These are phyloP conservation scores for Sarcoramphus papa DNA, from an alignment of 2,797 vertebrate genomes.

Conservation along the genomic window DNA sequence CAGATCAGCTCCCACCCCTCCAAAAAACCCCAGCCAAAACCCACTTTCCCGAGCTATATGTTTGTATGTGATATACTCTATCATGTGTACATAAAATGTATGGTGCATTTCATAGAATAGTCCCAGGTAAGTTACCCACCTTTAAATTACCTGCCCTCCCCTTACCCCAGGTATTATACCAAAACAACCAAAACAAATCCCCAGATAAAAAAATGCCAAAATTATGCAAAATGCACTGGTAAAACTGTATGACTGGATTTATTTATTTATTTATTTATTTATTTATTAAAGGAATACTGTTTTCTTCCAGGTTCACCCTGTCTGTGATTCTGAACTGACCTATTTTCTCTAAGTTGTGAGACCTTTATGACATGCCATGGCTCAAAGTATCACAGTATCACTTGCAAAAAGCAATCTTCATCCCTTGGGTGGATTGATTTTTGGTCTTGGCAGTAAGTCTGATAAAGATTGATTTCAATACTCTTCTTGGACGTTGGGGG, in stretches of 20 bases:
- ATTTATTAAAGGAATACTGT: background rate
- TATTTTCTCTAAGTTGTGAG: background rate
- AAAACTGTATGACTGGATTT: background rate
- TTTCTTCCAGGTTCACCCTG: background rate
- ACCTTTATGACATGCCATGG: background rate
- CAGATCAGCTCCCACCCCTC: background rate
- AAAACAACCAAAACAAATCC: background rate
- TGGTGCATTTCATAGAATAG: background rate
- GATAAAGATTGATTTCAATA: background rate
- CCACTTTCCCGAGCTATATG: background rate
- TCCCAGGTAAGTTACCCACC: background rate
- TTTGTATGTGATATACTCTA: background rate
- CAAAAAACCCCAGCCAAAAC: accelerated
- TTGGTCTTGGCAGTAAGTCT: background rate
- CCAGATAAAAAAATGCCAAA: background rate
- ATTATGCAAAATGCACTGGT: background rate
- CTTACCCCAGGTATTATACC: accelerated
- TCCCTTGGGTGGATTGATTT: background rate
- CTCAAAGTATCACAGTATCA: background rate
- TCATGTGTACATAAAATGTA: background rate
- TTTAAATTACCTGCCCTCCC: background rate
- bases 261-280: background rate
- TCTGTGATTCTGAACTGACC: background rate
- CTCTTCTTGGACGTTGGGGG: background rate
- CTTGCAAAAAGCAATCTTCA: background rate